A percentile compares a stretch with the other conserved stretches of the same genome.
Evolutionary conservation across 1,140 invertebrate species (phyloP).

Genomic region (Portunus trituberculatus): DNA sequence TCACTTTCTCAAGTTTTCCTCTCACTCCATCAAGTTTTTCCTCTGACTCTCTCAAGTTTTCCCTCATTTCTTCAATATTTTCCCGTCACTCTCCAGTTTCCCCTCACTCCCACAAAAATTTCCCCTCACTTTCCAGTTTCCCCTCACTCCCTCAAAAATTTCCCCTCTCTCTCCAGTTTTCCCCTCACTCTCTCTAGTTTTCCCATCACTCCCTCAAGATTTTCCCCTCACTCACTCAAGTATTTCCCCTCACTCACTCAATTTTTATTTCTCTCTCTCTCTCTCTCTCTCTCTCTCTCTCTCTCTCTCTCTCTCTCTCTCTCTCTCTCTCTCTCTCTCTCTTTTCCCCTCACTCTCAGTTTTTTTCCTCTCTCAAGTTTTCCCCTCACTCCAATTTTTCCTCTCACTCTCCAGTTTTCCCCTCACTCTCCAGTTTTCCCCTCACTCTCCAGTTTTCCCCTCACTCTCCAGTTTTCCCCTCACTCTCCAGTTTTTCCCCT

Average conservation of each 20-base stretch:
- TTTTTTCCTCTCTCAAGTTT: background rate
- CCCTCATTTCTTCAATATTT: background rate
- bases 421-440: no score
- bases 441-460: no score
- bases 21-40: background rate
- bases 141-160: no score
- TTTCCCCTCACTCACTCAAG: background rate
- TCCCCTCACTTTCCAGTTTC: no score
- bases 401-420: no score
- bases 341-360: background rate
- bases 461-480: no score
- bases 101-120: no score
- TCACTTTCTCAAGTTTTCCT: background rate
- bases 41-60: background rate
- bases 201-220: background rate
- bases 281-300: background rate
- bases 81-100: no score
- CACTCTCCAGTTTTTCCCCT: no score
- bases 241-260: background rate
- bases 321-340: conserved; percentile 14
- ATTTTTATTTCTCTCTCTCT: background rate
- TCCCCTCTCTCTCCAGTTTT: background rate
- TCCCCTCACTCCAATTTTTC: no score
- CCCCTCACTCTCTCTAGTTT: background rate
- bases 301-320: background rate